Evolutionary conservation across 2,113 vertebrate genomes (phyloP).

Genomic region (Orthonyx spaldingii): DNA sequence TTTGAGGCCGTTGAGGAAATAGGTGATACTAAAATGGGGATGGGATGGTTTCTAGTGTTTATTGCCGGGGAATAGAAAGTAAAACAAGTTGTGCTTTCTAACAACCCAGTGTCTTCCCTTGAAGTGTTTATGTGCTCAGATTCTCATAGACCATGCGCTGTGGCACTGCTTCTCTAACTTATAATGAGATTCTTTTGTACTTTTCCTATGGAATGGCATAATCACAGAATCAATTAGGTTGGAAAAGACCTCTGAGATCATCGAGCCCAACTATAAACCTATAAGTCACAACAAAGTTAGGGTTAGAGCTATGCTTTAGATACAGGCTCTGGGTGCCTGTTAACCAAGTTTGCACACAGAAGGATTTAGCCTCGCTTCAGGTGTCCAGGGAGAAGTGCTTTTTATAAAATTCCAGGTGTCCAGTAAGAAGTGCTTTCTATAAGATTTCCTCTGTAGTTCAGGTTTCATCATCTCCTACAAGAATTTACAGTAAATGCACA

Average conservation of each 20-base stretch:
- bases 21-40: background rate
- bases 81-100: background rate
- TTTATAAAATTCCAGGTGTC: background rate
- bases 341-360: background rate
- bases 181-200: background rate
- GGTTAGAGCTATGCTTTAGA: background rate
- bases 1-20: background rate
- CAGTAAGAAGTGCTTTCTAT: background rate
- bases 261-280: background rate
- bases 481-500: background rate
- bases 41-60: background rate
- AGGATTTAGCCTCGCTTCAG: background rate
- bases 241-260: background rate
- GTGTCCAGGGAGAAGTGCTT: background rate
- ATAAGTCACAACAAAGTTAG: background rate
- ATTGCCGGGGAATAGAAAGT: background rate
- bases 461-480: background rate
- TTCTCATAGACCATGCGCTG: rapidly evolving
- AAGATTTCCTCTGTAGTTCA: background rate
- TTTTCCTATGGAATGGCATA: background rate
- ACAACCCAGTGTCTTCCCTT: background rate
- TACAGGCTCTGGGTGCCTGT: background rate
- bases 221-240: background rate
- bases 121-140: background rate
- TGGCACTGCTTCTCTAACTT: background rate